Conservation (phyloP, 1,140 invertebrate species). For the Venturia canescens region DNA sequence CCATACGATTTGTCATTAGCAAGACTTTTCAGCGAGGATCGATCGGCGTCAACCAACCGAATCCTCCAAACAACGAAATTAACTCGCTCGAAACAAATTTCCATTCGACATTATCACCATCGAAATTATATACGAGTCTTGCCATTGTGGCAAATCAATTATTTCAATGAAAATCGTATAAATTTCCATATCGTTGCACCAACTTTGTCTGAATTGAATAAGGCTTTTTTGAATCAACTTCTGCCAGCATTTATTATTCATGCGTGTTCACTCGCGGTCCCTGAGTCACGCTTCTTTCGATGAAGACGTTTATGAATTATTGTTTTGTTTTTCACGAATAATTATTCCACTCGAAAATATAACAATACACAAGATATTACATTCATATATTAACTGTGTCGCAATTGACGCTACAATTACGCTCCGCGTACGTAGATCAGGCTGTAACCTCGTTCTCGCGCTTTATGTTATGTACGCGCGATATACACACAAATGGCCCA, state of each 20-base stretch:
- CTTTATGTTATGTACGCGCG: not conserved
- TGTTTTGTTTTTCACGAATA: constrained; percentile 31
- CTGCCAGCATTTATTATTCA: not conserved
- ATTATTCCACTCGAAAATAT: constrained; percentile 35
- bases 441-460: constrained; percentile 41
- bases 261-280: not conserved
- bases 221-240: no score
- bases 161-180: no score
- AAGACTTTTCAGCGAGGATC: no score
- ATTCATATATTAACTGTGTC: constrained; percentile 40
- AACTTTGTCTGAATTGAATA: no score
- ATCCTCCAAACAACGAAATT: no score
- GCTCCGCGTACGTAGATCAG: constrained; percentile 8
- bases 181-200: no score
- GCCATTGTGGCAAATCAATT: no score
- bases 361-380: constrained; percentile 30
- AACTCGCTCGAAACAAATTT: no score
- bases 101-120: no score
- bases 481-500: not conserved
- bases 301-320: constrained; percentile 3
- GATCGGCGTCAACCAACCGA: no score
- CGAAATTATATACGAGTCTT: no score
- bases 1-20: no score
- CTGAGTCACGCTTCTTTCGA: not conserved
- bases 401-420: constrained; percentile 39